These are phyloP conservation scores for Grallaria varia DNA, from an alignment of 2,113 vertebrate species.

Conservation along the genomic window DNA sequence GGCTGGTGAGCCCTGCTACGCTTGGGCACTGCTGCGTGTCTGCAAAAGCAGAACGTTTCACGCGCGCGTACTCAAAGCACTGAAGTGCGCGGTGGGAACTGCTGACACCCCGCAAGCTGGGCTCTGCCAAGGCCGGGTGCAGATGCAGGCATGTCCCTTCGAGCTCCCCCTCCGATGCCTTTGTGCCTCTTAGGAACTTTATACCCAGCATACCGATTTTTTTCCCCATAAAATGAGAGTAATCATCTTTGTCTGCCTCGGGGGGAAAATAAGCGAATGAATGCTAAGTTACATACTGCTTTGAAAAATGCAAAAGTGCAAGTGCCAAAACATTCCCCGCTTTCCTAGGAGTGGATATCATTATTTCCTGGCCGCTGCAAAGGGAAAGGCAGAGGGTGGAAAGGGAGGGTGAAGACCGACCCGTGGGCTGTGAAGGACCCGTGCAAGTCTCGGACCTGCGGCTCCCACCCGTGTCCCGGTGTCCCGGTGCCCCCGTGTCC, in stretches of 20 bases:
- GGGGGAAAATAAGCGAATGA: fast-evolving
- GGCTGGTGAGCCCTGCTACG: background rate
- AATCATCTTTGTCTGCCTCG: background rate
- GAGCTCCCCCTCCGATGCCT: background rate
- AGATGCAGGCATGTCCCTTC: background rate
- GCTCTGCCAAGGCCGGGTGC: background rate
- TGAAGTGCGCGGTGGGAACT: background rate
- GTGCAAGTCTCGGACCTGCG: background rate
- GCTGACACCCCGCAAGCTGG: too few relatives aligned
- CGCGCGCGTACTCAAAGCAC: fast-evolving
- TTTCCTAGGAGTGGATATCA: background rate
- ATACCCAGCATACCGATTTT: fast-evolving
- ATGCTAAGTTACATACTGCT: fast-evolving
- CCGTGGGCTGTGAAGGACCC: background rate
- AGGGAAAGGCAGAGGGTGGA: background rate
- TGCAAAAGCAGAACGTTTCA: background rate
- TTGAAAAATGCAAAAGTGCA: fast-evolving
- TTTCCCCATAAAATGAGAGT: fast-evolving
- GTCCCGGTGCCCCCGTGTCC: too few relatives aligned
- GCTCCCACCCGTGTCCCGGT: background rate
- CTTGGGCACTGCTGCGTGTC: fast-evolving
- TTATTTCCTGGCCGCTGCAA: background rate
- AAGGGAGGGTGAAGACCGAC: background rate
- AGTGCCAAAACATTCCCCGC: background rate
- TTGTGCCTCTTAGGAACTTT: background rate